Base-by-base conservation (phyloP, 2,113 vertebrate species). In the Lanius ludovicianus region DNA sequence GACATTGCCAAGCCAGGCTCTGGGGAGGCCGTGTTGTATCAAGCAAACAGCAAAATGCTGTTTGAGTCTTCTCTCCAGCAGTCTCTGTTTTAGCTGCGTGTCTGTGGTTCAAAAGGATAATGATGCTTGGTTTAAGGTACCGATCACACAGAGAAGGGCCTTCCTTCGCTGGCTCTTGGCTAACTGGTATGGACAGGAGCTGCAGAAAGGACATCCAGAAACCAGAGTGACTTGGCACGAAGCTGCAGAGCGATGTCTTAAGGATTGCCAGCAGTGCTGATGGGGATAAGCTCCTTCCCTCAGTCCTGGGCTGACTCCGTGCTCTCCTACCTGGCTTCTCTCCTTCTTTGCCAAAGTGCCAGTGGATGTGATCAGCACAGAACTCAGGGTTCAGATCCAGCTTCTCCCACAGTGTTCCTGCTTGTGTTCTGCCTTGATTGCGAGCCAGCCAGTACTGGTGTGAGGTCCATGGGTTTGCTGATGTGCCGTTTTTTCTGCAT, bases 11-110 rank as follows among this genome's bases (percentile, higher is more conserved):
- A 15, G 42, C 8, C 15, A 2, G 42, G 46, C 67, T 56, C 39
- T 20, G 15, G 78, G 49, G 42, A 44, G 13, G 23, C 15, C 31
- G 39, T 11, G 42, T 19, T 59, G 3, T 2, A 13, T 7, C 35
- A 35, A 37, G 80, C 77, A 91, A 78, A 79, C 3, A 33, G 89
- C 50, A 52, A 31, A 60, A 31, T 7, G 49, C 28, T 23, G 0
- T 24, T 23, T 10, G 88, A 59, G 50, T 10, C 8, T 60, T 39
- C 71, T 56, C 37, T 52, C 39, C 9, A 37, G 89, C 16, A 31
- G 0, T 16, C 1, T 17, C 22, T 47, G 9, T 15, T 25, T 57
- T 14, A 76, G 23, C 71, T 46, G 13, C 2, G 0, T 5, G 57
- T 23, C n/a, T 69, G 23, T 28, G 1, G 44, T 18, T 76, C 49